A percentile compares a stretch with the other conserved stretches of the same genome.
Conservation (phyloP, 1,140 invertebrate species). For the Zophobas morio region DNA sequence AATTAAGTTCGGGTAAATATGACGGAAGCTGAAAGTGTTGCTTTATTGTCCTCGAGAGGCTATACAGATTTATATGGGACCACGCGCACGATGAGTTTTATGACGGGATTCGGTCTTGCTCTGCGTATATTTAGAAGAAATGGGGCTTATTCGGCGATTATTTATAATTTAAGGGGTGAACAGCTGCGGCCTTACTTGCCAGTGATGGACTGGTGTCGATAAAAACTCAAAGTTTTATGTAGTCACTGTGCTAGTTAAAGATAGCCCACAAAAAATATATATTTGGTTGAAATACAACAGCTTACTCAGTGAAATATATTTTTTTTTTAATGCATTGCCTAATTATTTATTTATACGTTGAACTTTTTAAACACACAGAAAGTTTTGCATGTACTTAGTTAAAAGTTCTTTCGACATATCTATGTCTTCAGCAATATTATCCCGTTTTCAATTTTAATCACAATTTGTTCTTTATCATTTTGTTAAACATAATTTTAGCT, state of each 20-base stretch:
- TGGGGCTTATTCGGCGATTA: constrained; percentile 26
- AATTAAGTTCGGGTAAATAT: constrained; percentile 37
- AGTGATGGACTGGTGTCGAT: not conserved
- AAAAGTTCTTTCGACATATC: too few relatives aligned
- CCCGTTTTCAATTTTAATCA: too few relatives aligned
- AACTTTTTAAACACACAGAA: too few relatives aligned
- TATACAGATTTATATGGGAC: constrained; percentile 27
- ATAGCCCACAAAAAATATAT: not conserved
- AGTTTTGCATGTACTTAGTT: too few relatives aligned
- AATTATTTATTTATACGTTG: too few relatives aligned
- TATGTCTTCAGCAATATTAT: too few relatives aligned
- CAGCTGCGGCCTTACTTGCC: constrained; percentile 10
- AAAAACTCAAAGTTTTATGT: not conserved
- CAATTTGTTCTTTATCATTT: too few relatives aligned
- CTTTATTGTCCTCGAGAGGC: constrained; percentile 33
- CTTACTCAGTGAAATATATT: too few relatives aligned
- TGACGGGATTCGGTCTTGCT: constrained; percentile 29
- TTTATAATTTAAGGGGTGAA: constrained; percentile 28
- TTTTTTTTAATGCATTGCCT: too few relatives aligned
- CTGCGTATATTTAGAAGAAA: constrained; percentile 24
- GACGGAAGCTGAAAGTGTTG: constrained; percentile 38
- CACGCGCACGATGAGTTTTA: constrained; percentile 31
- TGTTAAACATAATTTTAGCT: too few relatives aligned
- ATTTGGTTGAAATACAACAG: too few relatives aligned
- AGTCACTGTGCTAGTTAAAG: not conserved